These are phyloP conservation scores for Uropsilus gracilis DNA, from an alignment of 2,113 vertebrate genomes.

Conservation along the genomic window DNA sequence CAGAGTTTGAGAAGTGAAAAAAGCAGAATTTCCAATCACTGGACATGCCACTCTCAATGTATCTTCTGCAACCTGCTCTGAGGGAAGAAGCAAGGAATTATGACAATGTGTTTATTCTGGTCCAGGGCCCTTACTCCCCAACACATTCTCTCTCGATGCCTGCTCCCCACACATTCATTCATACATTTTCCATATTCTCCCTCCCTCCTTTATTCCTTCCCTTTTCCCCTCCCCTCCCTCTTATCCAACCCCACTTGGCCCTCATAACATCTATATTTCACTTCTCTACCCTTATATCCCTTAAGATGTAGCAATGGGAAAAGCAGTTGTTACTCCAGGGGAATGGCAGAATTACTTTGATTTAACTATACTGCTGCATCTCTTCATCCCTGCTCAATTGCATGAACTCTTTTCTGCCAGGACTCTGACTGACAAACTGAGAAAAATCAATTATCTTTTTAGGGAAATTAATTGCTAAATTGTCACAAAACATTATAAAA, in stretches of 20 bases:
- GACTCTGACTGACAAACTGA: neutral
- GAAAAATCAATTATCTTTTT: neutral
- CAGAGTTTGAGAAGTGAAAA: neutral
- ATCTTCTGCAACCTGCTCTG: neutral
- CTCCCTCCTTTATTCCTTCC: neutral
- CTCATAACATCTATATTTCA: neutral
- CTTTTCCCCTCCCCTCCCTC: neutral
- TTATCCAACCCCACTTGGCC: too few relatives aligned
- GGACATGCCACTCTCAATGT: neutral
- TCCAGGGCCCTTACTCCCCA: neutral
- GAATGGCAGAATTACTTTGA: neutral
- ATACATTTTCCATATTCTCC: too few relatives aligned
- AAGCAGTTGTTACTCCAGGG: neutral
- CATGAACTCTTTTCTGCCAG: neutral
- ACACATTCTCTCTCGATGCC: too few relatives aligned
- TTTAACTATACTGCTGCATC: neutral
- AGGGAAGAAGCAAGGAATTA: neutral
- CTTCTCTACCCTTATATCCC: neutral
- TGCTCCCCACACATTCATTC: too few relatives aligned
- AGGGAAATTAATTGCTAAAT: neutral
- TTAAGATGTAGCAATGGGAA: neutral
- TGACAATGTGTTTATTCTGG: neutral
- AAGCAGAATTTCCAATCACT: neutral
- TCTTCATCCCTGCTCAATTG: neutral
- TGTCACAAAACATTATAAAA: neutral